A percentile compares a stretch with the other conserved stretches of the same genome.
These are phyloP conservation scores for Urocyon cinereoargenteus DNA, from an alignment of 2,797 vertebrate genomes.

Conservation along the genomic window DNA sequence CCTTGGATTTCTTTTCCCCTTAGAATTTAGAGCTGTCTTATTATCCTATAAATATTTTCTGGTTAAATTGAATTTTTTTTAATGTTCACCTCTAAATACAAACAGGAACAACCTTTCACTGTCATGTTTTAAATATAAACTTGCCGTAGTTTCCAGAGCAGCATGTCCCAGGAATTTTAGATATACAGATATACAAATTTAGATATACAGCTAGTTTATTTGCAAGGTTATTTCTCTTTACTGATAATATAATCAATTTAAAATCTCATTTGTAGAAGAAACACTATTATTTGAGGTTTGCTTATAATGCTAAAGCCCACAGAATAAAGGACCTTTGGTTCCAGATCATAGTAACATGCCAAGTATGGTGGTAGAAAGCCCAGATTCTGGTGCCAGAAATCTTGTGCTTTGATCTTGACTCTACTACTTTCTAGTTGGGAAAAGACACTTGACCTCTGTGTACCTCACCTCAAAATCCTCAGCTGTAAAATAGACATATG, in stretches of 20 bases:
- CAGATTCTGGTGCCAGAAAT: neutral
- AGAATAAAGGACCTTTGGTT: neutral
- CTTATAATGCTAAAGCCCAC: neutral
- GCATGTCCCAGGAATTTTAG: neutral
- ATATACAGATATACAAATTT: neutral
- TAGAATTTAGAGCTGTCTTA: conserved; percentile 37
- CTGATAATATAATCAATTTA: neutral
- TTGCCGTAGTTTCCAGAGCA: neutral
- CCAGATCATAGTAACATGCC: neutral
- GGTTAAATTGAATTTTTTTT: conserved; percentile 61
- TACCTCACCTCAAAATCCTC: neutral
- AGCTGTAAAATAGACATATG: neutral
- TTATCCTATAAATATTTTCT: conserved; percentile 46
- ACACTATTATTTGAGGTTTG: neutral
- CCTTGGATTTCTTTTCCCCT: neutral
- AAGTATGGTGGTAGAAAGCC: neutral
- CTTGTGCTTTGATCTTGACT: neutral
- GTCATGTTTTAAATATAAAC: conserved; percentile 11
- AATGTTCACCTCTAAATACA: neutral
- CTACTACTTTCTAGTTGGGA: neutral
- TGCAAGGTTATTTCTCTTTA: neutral
- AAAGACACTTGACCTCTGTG: neutral
- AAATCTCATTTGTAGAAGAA: neutral
- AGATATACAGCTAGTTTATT: neutral
- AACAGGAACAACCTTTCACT: neutral